A percentile compares a stretch with the other conserved stretches of the same genome.
Conservation (phyloP, 2,888 invertebrate genomes). For the Drosophila paucipuncta region DNA sequence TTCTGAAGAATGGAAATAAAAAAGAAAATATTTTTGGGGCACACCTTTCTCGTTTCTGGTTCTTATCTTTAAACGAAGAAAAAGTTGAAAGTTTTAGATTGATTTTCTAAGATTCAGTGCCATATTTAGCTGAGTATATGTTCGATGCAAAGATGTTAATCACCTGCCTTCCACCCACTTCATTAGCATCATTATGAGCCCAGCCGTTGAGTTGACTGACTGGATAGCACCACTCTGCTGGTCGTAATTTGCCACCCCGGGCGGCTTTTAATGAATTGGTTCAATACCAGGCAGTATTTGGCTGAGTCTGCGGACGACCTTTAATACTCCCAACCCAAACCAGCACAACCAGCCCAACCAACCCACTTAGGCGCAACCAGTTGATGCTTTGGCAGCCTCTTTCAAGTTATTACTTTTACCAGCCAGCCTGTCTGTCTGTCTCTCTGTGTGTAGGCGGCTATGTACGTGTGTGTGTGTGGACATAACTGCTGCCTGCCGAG, state of each 20-base stretch:
- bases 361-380: constrained; percentile 17
- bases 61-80: background rate
- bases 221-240: constrained; percentile 3
- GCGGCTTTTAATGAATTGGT: constrained; percentile 60
- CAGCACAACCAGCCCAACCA: background rate
- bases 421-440: background rate
- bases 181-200: constrained; percentile 71
- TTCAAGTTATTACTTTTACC: constrained; percentile 4
- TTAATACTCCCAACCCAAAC: background rate
- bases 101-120: background rate
- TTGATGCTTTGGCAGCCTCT: constrained; percentile 14
- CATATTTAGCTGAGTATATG: constrained; percentile 13
- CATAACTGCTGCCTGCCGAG: constrained; percentile 39
- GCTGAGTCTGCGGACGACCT: constrained; percentile 7
- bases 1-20: background rate
- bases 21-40: background rate
- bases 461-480: background rate
- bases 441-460: background rate
- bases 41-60: background rate
- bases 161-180: constrained; percentile 14
- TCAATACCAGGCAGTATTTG: constrained; percentile 69
- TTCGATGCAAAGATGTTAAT: constrained; percentile 45
- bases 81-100: background rate
- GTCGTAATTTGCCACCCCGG: constrained; percentile 49
- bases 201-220: constrained; percentile 38